A percentile compares a stretch with the other conserved stretches of the same genome.
Evolutionary conservation across 2,888 invertebrate species (phyloP).

Genomic region (Coelogynopora nodosa): DNA sequence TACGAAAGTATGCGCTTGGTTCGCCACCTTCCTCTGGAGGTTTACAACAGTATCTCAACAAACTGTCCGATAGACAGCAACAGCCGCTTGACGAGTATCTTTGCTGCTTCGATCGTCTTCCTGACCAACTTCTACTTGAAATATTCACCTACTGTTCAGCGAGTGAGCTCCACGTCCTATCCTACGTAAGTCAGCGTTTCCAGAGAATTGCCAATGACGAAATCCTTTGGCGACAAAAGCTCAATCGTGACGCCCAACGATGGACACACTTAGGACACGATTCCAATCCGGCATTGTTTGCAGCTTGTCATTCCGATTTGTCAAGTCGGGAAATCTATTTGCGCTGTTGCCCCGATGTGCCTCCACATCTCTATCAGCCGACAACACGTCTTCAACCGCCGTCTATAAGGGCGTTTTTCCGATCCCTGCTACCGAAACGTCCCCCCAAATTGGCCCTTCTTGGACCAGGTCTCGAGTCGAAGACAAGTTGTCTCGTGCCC

Average conservation of each 20-base stretch:
- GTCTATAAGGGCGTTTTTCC: background rate
- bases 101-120: background rate
- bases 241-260: background rate
- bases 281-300: slow-evolving; percentile 31
- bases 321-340: slow-evolving; percentile 34
- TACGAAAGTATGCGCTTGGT: background rate
- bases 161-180: background rate
- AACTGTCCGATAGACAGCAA: background rate
- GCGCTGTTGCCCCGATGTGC: slow-evolving; percentile 36
- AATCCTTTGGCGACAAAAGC: slow-evolving; percentile 33
- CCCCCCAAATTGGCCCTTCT: slow-evolving; percentile 29
- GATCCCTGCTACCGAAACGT: slow-evolving; percentile 3
- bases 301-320: background rate
- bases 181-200: slow-evolving; percentile 26
- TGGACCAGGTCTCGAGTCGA: slow-evolving; percentile 36
- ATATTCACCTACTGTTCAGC: slow-evolving; percentile 33
- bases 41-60: background rate
- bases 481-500: slow-evolving; percentile 33
- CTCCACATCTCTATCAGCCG: background rate
- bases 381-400: background rate
- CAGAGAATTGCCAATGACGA: slow-evolving; percentile 31
- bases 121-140: slow-evolving; percentile 37
- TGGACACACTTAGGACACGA: slow-evolving; percentile 32
- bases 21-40: background rate
- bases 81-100: background rate